A percentile compares a stretch with the other conserved stretches of the same genome.
These are phyloP conservation scores for Clitarchus hookeri DNA, from an alignment of 2,888 invertebrate species.

Conservation along the genomic window DNA sequence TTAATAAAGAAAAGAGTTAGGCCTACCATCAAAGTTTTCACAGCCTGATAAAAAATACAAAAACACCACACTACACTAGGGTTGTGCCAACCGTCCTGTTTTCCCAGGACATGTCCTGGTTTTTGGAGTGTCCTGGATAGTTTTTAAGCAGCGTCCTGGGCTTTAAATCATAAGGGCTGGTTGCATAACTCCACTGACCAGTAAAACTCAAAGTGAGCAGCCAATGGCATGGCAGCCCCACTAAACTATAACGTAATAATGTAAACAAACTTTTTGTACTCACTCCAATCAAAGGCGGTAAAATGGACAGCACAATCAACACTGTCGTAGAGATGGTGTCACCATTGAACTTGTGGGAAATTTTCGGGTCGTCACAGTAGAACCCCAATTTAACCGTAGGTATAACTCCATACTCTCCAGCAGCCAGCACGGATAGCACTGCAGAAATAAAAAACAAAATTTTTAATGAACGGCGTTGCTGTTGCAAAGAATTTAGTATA, in stretches of 20 bases:
- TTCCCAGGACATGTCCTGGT: no score
- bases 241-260: neutral
- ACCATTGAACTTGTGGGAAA: constrained; percentile 68
- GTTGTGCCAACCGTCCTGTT: no score
- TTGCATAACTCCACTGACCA: no score
- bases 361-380: constrained; percentile 71
- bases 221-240: neutral
- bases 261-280: constrained; percentile 46
- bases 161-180: no score
- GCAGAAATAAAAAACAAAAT: constrained; percentile 50
- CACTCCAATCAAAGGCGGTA: constrained; percentile 65
- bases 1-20: no score
- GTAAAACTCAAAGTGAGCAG: no score
- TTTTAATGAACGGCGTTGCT: no score
- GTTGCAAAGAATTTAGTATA: neutral
- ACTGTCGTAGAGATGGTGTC: constrained; percentile 67
- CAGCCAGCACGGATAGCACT: constrained; percentile 63
- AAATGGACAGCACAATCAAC: constrained; percentile 60
- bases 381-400: constrained; percentile 69
- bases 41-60: no score
- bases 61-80: no score
- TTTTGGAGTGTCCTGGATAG: no score
- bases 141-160: no score
- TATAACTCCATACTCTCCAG: constrained; percentile 67
- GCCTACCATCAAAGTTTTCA: no score